Evolutionary conservation across 2,113 vertebrate species (phyloP), one percentile per base, ranked within the genome.

Genomic region (Potamarius usumacintae): DNA sequence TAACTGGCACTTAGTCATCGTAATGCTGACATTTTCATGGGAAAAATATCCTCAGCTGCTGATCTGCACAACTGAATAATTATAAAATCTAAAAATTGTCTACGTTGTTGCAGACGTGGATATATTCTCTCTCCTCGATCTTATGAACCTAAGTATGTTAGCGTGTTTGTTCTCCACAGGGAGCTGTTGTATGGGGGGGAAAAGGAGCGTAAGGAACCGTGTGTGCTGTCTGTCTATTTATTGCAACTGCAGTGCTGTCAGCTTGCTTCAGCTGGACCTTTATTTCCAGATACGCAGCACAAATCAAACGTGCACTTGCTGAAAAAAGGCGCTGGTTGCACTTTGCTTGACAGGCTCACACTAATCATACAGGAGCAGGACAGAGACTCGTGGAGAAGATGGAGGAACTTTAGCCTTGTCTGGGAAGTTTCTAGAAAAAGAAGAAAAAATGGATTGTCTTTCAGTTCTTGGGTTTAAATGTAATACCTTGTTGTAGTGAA

Each of bases 281-380:
- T 50, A 63, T 82, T 87, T 87, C 34, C 63, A 81, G 79, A 63
- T 52, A 87, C 17, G 25, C 63, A 82, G 77, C 85, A 86, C 76
- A 86, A 86, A 86, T 80, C 76, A 69, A 12, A 86, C 17, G 15
- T 67, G 57, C 15, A 7, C 9, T 18, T 11, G 7, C 58, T 74
- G 67, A 25, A 20, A 69, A 50, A 67, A 62, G 55, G 15, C 30
- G 14, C 27, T 15, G 7, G 53, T 81, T 58, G 50, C 52, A 55
- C 63, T 65, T 69, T 22, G 62, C 53, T 74, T 27, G 63, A 82
- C 85, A 72, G 53, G 0, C 9, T 57, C 55, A 48, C 74, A 63
- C 85, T 81, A n/a, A 71, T 82, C 85, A 86, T 72, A 48, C 30
- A 18, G 42, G 53, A 27, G 14, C 42, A n/a, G 42, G 42, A 34